phyloP scores from a whole-genome alignment of 2,113 vertebrate species.

The Oncorhynchus nerka region DNA sequence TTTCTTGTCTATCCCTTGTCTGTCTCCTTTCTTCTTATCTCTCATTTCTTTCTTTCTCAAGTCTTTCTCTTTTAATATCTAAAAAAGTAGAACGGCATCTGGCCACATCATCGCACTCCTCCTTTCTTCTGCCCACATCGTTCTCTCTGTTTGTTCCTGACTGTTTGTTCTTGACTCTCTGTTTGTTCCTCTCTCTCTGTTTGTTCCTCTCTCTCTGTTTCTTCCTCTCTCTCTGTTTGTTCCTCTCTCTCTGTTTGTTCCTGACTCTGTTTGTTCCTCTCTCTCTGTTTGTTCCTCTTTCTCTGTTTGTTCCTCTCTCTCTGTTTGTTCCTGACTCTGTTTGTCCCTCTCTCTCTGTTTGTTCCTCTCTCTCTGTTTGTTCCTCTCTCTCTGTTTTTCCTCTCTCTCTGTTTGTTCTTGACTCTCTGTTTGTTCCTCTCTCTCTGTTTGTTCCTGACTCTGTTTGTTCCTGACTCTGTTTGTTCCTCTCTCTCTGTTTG shows the following conservation, averaged over 20 bases:
- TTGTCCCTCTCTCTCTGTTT: too few species aligned
- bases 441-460: constrained; percentile 15
- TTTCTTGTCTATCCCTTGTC: neutral
- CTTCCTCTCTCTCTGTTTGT: neutral
- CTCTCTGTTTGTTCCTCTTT: constrained; percentile 19
- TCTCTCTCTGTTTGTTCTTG: neutral
- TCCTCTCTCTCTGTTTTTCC: too few species aligned
- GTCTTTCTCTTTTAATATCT: constrained; percentile 3
- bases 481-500: neutral
- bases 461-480: constrained; percentile 18
- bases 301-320: constrained; percentile 23
- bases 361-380: too few species aligned
- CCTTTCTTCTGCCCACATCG: too few species aligned
- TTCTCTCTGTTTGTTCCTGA: too few species aligned
- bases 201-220: neutral
- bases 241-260: constrained; percentile 25
- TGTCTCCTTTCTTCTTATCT: neutral
- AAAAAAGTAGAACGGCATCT: neutral
- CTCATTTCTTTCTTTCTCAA: constrained; percentile 5
- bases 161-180: neutral
- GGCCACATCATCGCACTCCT: too few species aligned
- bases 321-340: constrained; percentile 2
- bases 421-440: constrained; percentile 5
- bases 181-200: constrained; percentile 25
- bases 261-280: constrained; percentile 3